Evolutionary conservation across 2,888 invertebrate genomes (phyloP).

Genomic region (Ephialtes manifestator): DNA sequence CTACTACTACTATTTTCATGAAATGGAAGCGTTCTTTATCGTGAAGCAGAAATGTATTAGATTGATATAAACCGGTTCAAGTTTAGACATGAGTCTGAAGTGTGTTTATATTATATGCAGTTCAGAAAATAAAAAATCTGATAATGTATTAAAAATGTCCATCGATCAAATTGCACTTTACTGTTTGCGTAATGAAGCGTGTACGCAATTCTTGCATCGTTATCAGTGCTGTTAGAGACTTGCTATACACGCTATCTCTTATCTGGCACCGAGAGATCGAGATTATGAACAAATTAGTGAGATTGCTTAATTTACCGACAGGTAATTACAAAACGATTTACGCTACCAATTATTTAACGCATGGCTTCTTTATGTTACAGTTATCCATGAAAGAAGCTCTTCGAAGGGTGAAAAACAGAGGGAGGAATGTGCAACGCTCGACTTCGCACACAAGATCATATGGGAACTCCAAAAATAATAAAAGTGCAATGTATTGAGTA

Average conservation of each 20-base stretch:
- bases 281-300: not conserved
- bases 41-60: too few relatives aligned
- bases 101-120: too few relatives aligned
- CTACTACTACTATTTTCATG: too few relatives aligned
- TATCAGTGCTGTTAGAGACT: not conserved
- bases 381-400: too few relatives aligned
- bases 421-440: too few relatives aligned
- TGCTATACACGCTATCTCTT: not conserved
- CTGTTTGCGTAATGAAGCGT: not conserved
- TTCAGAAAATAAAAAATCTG: too few relatives aligned
- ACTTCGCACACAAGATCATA: not conserved
- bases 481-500: not conserved
- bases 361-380: too few relatives aligned
- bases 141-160: not conserved
- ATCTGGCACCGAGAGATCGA: constrained; percentile 1
- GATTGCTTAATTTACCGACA: not conserved
- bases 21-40: too few relatives aligned
- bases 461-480: not conserved
- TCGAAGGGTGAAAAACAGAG: too few relatives aligned
- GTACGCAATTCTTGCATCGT: not conserved
- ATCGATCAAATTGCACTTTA: not conserved
- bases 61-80: too few relatives aligned
- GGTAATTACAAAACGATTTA: not conserved
- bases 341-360: not conserved
- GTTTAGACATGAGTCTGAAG: too few relatives aligned